A percentile compares a stretch with the other conserved stretches of the same genome.
Evolutionary conservation across 2,113 vertebrate species (phyloP).

Genomic region (Ctenodactylus gundi): DNA sequence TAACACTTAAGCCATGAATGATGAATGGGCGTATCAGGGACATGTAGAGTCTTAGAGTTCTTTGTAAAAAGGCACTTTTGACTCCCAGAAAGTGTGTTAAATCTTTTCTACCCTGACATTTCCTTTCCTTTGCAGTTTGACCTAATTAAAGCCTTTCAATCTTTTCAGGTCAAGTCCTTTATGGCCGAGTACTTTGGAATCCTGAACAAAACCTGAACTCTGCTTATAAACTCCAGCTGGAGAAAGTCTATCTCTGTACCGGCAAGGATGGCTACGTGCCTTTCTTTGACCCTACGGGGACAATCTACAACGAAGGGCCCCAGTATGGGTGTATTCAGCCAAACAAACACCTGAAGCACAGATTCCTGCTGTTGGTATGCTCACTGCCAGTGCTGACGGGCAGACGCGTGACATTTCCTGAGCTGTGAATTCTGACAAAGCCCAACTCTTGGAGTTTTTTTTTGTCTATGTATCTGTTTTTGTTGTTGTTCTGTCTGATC

Average conservation of each 20-base stretch:
- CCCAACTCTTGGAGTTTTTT: not conserved
- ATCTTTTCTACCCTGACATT: not conserved
- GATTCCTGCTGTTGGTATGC: slow-evolving; percentile 95
- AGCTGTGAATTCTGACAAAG: not conserved
- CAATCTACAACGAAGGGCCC: slow-evolving; percentile 96
- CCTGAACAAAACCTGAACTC: slow-evolving; percentile 96
- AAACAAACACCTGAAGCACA: slow-evolving; percentile 95
- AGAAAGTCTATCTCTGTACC: slow-evolving; percentile 98
- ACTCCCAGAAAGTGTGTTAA: not conserved
- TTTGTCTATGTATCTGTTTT: not conserved
- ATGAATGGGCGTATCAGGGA: not conserved
- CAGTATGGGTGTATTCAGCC: slow-evolving; percentile 99
- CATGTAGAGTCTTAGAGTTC: not conserved
- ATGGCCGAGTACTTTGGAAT: slow-evolving; percentile 96
- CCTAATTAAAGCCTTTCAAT: not conserved
- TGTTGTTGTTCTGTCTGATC: not conserved
- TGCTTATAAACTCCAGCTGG: slow-evolving; percentile 95
- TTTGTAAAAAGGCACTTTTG: not conserved
- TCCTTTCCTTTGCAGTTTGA: not conserved
- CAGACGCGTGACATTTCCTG: not conserved
- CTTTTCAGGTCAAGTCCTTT: slow-evolving; percentile 93
- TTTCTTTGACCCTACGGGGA: slow-evolving; percentile 97
- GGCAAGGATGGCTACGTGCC: slow-evolving; percentile 96
- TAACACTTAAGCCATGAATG: not conserved
- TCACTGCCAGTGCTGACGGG: not conserved